A percentile compares a stretch with the other conserved stretches of the same genome.
These are phyloP conservation scores for Rhysida immarginata DNA, from an alignment of 1,140 invertebrate species.

Conservation along the genomic window DNA sequence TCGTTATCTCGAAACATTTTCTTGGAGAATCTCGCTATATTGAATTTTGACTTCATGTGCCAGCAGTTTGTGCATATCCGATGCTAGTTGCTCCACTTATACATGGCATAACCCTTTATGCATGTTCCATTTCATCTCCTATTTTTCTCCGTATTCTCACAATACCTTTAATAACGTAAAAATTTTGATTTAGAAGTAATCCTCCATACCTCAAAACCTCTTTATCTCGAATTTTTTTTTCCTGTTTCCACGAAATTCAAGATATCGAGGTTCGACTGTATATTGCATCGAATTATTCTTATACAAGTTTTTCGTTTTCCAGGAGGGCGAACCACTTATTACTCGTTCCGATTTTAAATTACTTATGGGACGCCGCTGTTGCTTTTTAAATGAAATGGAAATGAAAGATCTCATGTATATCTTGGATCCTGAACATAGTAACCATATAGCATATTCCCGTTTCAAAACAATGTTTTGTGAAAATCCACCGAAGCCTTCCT, in stretches of 20 bases:
- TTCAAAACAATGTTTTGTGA: neutral
- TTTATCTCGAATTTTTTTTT: too few relatives aligned
- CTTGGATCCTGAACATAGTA: neutral
- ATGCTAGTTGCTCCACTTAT: neutral
- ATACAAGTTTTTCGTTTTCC: neutral
- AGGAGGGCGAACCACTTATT: slow-evolving; percentile 1
- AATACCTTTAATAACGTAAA: too few relatives aligned
- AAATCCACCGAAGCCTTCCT: neutral
- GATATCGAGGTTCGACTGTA: too few relatives aligned
- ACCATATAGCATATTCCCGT: neutral
- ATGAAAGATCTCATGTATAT: neutral
- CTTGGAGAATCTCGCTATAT: too few relatives aligned
- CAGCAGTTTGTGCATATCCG: too few relatives aligned
- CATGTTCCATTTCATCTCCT: too few relatives aligned
- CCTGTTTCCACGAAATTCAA: too few relatives aligned
- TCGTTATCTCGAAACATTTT: too few relatives aligned
- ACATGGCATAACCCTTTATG: too few relatives aligned
- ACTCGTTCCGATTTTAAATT: neutral
- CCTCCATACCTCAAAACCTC: too few relatives aligned
- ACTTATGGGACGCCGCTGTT: neutral
- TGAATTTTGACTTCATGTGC: too few relatives aligned
- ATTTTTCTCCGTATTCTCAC: neutral
- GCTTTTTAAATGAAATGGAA: neutral
- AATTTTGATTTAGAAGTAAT: neutral
- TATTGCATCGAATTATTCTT: too few relatives aligned